Evolutionary conservation across 1,140 invertebrate species (phyloP).

Genomic region (Psix sp.): DNA sequence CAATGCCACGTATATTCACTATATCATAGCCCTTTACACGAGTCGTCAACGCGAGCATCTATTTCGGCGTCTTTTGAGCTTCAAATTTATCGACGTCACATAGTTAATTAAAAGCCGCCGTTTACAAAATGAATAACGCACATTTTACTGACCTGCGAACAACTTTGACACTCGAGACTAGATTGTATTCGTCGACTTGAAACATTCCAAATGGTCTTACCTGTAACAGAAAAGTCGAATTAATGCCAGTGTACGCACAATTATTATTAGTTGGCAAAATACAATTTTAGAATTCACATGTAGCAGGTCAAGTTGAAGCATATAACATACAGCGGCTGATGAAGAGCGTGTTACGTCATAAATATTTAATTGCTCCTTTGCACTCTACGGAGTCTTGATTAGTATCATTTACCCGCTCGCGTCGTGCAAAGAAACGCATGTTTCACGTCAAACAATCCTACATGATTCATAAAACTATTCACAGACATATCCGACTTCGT

Average conservation of each 20-base stretch:
- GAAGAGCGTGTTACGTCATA: slow-evolving; percentile 64
- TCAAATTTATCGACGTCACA: no score
- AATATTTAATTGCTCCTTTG: slow-evolving; percentile 66
- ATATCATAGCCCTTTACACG: slow-evolving; percentile 34
- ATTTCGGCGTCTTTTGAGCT: no score
- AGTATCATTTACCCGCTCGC: slow-evolving; percentile 45
- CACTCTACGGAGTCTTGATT: slow-evolving; percentile 44
- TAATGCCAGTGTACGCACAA: slow-evolving; percentile 14
- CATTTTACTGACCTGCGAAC: slow-evolving; percentile 48
- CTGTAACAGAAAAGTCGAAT: slow-evolving; percentile 60
- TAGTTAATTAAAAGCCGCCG: no score
- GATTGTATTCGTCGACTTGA: slow-evolving; percentile 54
- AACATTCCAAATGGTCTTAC: slow-evolving; percentile 66
- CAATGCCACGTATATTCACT: slow-evolving; percentile 24
- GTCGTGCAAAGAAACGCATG: slow-evolving; percentile 36
- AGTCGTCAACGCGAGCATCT: no score
- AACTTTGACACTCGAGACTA: slow-evolving; percentile 56
- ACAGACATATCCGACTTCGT: no score
- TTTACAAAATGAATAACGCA: not conserved
- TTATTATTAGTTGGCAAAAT: slow-evolving; percentile 29
- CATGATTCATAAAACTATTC: slow-evolving; percentile 40
- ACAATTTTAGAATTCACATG: no score
- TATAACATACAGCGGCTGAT: slow-evolving; percentile 50
- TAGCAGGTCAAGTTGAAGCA: no score
- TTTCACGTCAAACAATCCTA: slow-evolving; percentile 43